Base-by-base conservation (phyloP, 2,888 invertebrate genomes). In the Caenorhabditis virilis region DNA sequence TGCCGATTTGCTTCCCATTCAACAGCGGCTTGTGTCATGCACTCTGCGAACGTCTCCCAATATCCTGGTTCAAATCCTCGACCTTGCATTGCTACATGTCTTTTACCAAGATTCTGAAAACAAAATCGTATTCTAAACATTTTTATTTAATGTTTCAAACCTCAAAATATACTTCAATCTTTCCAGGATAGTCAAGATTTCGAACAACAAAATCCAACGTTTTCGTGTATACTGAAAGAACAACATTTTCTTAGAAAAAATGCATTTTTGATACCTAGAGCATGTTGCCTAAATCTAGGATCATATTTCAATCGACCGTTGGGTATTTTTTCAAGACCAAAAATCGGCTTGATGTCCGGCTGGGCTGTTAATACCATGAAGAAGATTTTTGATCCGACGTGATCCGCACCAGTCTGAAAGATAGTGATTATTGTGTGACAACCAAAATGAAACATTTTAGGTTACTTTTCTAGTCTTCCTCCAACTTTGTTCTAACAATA, bases 1-100 rank as follows among this genome's bases (percentile, higher is more conserved):
- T 74, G 69, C 7, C 78, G 60, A 27, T 72, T 70, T 11, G 74
- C 72, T n/a, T 76, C 77, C 79, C 78, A 78, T 60, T 80, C 80
- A 15, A 77, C 74, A 2, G 79, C 78, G 0, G 79, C 73, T 54
- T 80, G 76, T 1, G 76, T 72, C 74, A 80, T 78, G 33, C 77
- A 77, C 36, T 80, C 81, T 0, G 79, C 76, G 48, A 82, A 82
- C 2, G 84, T 74, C 81, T 85, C 84, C 85, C 85, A 67, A 82
- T 84, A 78, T 75, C 81, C 73, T 53, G 84, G 52, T 76, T 83
- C 64, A 76, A 84, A 79, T 7, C 78, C 78, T 39, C 77, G 57
- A 16, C 75, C 76, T 36, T 77, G 73, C 60, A 78, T 69, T 36
- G 68, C 68, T 6, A 76, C 77, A 48, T 83, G 83, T 27, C 72